Evolutionary conservation across 1,140 invertebrate species (phyloP), one percentile per base, ranked within the genome.

Genomic region (Sitobion miscanthi): DNA sequence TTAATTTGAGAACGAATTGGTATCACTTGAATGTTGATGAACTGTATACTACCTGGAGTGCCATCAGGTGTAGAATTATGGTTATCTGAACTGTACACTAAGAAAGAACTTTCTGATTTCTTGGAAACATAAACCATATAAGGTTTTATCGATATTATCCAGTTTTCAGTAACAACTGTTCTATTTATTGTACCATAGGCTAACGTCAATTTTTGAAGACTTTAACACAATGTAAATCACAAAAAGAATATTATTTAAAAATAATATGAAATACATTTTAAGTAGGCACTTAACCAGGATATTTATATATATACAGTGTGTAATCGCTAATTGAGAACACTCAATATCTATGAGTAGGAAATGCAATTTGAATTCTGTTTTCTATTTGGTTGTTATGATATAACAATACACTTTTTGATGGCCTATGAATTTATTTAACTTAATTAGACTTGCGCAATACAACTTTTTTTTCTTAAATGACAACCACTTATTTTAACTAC

Each of bases 91-190:
- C 96, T 96, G 94, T 96, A 96, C 30, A 98, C 96, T 49, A 97
- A 96, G 2, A 99, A 95, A 45, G 96, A 95, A 69, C 97, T 97
- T 95, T 98, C 97, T 94, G 95, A 96, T 95, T 98, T 98, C 95
- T 98, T 97, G 1, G 97, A 96, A 85, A 98, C 95, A 94, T 97
- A 95, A 0, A 98, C 94, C 94, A 95, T 96, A 95, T 98, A 98
- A 87, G 97, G 96, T 1, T 97, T 96, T 4, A 98, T 96, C 95
- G 98, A 98, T 47, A 99, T 96, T n/a, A 99, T 96, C 98, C 98
- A 99, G 94, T 97, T 98, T 94, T 98, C 9, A 86, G 91, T 93
- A 85, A 93, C 82, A 20, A 93, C 82, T 17, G 77, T 93, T 93
- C 91, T 82, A n/a, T 35, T 93, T 8, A 62, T 30, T 9, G 91